Base-by-base conservation (phyloP, 1,140 invertebrate genomes). In the Zaprionus vittiger region DNA sequence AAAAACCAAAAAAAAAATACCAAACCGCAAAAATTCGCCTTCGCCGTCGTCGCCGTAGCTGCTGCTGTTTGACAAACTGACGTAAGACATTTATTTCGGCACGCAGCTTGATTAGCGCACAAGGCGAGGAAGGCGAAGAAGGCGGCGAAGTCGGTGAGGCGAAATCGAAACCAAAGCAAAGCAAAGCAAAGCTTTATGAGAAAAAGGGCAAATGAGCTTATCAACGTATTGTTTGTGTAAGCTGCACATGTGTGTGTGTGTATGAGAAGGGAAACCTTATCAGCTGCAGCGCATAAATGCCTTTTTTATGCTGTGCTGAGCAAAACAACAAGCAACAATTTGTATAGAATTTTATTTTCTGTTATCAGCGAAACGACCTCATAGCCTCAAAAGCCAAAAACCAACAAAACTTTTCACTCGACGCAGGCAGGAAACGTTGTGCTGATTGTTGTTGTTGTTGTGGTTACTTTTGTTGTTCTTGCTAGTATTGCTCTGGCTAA, bases 81-180 rank as follows among this genome's bases (percentile, higher is more conserved):
- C 84, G 84, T 89, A 89, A 89, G 84, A 89, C 74, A 83, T 84
- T 89, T 84, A 90, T 89, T 89, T 89, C 66, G 84, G 83, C 83
- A 73, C 69, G 65, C 77, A 72, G 72, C 73, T 70, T 79, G 61
- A 79, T 79, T 79, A 76, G 73, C 68, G 62, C 55, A 47, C 68
- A 54, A 69, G 56, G 49, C 47, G 20, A 17, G 7, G 12, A 22
- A 7, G 26, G 26, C 28, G 28, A 17, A 7, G 31, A 34, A 31
- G 15, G 56, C 26, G 41, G 62, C 55, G 38, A 64, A 60, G 67
- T 11, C 31, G 31, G 31, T 61, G 55, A 63, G 24, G 17, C 68
- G 61, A 64, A 75, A 75, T 52, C 54, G 60, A 57, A 70, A 44
- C 62, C 56, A 28, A 74, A 41, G 7, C 17, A 20, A 22, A 64